Conservation (phyloP, 2,888 invertebrate genomes). For the Acleris cristana region DNA sequence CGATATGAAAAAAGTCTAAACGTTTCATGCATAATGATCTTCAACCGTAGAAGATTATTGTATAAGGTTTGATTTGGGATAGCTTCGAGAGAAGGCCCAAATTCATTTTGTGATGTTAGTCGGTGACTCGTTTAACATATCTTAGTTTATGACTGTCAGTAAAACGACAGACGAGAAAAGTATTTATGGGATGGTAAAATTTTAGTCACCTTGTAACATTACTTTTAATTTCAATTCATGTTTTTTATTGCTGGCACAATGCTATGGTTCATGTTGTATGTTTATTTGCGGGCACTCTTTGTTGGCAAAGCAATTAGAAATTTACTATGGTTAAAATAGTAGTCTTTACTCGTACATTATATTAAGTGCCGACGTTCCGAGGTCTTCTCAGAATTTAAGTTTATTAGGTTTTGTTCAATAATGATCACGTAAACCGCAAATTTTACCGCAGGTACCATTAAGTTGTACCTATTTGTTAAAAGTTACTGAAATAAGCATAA, state of each 20-base stretch:
- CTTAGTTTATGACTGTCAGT: slow-evolving; percentile 69
- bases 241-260: slow-evolving; percentile 16
- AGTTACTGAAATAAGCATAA: too few species aligned
- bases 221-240: slow-evolving; percentile 44
- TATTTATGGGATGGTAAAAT: slow-evolving; percentile 68
- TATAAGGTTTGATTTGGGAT: slow-evolving; percentile 47
- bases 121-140: slow-evolving; percentile 71
- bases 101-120: slow-evolving; percentile 72
- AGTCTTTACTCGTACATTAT: too few species aligned
- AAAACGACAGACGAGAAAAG: slow-evolving; percentile 63
- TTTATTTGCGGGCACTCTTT: not conserved
- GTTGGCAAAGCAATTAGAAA: too few species aligned
- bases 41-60: slow-evolving; percentile 45
- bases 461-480: too few species aligned
- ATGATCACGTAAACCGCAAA: too few species aligned
- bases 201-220: slow-evolving; percentile 57
- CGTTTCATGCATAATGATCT: slow-evolving; percentile 42
- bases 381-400: too few species aligned
- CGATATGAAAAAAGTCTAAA: slow-evolving; percentile 79
- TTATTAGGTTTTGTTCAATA: too few species aligned
- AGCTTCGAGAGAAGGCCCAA: slow-evolving; percentile 48
- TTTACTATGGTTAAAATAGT: too few species aligned
- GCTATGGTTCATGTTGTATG: not conserved
- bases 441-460: too few species aligned
- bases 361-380: too few species aligned